phyloP scores from a whole-genome alignment of 2,888 invertebrate species.

The Leistus spinibarbis region DNA sequence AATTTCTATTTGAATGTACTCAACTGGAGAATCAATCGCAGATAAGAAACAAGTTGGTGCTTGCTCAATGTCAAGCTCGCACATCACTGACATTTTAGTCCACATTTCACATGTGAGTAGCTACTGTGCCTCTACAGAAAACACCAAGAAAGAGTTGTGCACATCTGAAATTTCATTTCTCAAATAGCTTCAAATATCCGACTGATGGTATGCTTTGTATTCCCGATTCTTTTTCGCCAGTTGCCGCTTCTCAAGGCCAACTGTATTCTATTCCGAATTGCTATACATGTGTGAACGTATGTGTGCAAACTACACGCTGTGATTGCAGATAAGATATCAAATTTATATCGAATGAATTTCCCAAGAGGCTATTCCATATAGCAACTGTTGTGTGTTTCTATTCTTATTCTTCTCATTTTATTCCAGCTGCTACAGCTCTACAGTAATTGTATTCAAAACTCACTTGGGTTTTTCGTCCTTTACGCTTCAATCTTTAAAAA shows the following conservation, averaged over 20 bases:
- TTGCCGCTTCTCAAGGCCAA: not conserved
- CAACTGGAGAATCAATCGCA: not conserved
- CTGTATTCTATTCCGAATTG: not conserved
- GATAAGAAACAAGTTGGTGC: not conserved
- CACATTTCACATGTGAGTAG: not conserved
- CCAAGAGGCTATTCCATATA: conserved; percentile 6
- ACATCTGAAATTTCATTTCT: not conserved
- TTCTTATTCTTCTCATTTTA: not conserved
- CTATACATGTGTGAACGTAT: not conserved
- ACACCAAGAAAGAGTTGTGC: not conserved
- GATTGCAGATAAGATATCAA: conserved; percentile 37
- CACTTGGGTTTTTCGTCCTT: not conserved
- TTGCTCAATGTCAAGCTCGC: not conserved
- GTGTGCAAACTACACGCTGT: conserved; percentile 10
- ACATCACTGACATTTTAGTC: not conserved
- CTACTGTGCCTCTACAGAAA: not conserved
- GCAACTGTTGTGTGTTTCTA: not conserved
- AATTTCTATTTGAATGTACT: too few relatives aligned
- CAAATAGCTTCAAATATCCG: not conserved
- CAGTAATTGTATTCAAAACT: not conserved
- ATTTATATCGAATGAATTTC: conserved; percentile 38
- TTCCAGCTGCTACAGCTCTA: not conserved
- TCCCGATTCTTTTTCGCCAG: too few relatives aligned
- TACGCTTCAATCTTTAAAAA: not conserved
- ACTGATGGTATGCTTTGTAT: too few relatives aligned